Base-by-base conservation (phyloP, 2,888 invertebrate species). In the Dynastes grantii region DNA sequence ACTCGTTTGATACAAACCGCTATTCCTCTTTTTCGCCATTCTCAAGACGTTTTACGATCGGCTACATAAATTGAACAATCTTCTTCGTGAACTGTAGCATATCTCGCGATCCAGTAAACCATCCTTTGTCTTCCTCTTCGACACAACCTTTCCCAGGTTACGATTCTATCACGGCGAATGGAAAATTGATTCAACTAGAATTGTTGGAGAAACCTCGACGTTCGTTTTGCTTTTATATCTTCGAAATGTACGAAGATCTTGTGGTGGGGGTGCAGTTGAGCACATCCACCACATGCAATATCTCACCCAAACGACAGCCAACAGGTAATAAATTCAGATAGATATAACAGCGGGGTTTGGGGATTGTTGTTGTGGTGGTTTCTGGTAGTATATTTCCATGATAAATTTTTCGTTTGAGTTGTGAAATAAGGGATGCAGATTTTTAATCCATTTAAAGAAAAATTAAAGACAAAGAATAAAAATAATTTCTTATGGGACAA, bases 141-240 rank as follows among this genome's bases (percentile, higher is more conserved):
- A 29, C 27, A 2, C 11, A 45, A 45, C 45, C 45, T 45, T 49
- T 11, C 27, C 13, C 45, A 22, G 22, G 27, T 49, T 68, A 68
- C 68, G 68, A 51, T 49, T 68, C 4, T 37, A 22, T 68, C 68
- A 22, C 22, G 27, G 49, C 51, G 11, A 9, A 11, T 6, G 49
- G 45, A 68, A 68, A 68, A 68, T 68, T 68, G 68, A 68, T 68
- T 68, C 45, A 37, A 68, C 68, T 22, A 13, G 37, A 49, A 68
- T 45, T 29, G 49, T 68, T 49, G 11, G 16, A 16, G 40, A 16
- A 8, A 65, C 37, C 65, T 16, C 32, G 37, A 13, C n/a, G 22
- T 37, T 32, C 64, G 37, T 37, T 64, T 64, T 37, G 64, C n/a
- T 37, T 37, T 64, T 64, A 64, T 32, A 37, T 32, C 64, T 64